A percentile compares a stretch with the other conserved stretches of the same genome.
These are phyloP conservation scores for Periphyllus acericola DNA, from an alignment of 2,888 invertebrate genomes.

Conservation along the genomic window DNA sequence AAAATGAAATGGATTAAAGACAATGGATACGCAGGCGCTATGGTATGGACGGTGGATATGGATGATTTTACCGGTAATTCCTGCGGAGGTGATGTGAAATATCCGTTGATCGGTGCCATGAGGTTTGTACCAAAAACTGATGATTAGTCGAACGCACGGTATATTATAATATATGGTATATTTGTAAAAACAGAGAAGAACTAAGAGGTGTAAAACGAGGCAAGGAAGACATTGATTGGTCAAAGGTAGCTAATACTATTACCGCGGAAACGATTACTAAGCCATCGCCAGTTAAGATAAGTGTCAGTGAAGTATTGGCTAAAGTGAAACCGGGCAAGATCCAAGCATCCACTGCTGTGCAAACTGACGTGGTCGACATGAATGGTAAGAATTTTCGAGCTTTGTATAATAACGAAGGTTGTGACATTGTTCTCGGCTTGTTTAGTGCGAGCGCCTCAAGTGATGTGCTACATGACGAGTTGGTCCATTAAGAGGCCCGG, in stretches of 20 bases:
- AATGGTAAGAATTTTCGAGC: conserved; percentile 72
- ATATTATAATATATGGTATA: background rate
- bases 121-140: conserved; percentile 69
- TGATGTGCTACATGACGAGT: conserved; percentile 95
- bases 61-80: conserved; percentile 88
- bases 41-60: conserved; percentile 97
- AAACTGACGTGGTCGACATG: conserved; percentile 69
- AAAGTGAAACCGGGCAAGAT: conserved; percentile 73
- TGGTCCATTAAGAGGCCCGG: conserved; percentile 95
- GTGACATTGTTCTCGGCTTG: conserved; percentile 48
- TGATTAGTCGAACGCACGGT: background rate
- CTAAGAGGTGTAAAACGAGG: conserved; percentile 85
- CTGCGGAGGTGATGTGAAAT: conserved; percentile 86
- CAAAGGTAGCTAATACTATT: conserved; percentile 77
- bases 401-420: background rate
- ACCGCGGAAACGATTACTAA: conserved; percentile 66
- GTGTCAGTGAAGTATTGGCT: conserved; percentile 78
- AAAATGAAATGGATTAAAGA: conserved; percentile 94
- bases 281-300: conserved; percentile 80
- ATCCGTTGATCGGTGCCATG: conserved; percentile 91
- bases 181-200: conserved; percentile 75
- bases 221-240: conserved; percentile 88
- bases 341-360: conserved; percentile 69
- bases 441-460: conserved; percentile 84
- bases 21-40: conserved; percentile 88